Base-by-base conservation (phyloP, 1,140 invertebrate species). In the Trichogramma pretiosum region DNA sequence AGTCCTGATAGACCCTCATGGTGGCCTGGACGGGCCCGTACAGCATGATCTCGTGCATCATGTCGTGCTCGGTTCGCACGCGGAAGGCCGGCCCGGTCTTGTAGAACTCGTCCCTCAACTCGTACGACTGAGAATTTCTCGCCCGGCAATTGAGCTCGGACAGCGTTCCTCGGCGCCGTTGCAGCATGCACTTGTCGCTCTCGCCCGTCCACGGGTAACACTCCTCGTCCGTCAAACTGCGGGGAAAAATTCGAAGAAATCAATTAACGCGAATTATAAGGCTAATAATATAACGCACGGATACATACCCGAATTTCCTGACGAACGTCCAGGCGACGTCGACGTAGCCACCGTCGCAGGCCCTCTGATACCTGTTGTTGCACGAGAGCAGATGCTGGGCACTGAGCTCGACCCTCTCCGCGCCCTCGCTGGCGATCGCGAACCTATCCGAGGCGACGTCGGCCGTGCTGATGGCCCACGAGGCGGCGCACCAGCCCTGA, bases 1-100 rank as follows among this genome's bases (percentile, higher is more conserved):
- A 92, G 62, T 96, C 92, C 50, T 85, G 83, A 57, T 88, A 81
- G 1, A 96, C 87, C 42, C 75, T 78, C 79, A 95, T 89, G 3
- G 87, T 88, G 16, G 92, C 93, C 82, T 95, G 93, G 0, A 95
- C 89, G n/a, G 93, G 92, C 47, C 93, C 93, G 35, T 89, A 93
- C 17, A 79, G 81, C 62, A 83, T 74, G 36, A 96, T 93, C 64
- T 96, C 92, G 52, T 84, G 79, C 88, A 90, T 93, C 48, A 97
- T 95, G 61, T 92, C 89, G 10, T 79, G 77, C 59, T 85, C 82
- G 36, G 79, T 79, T 24, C 77, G 77, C 13, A 95, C 70, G 50
- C 83, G 77, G 71, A 93, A 92, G 8, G 89, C 84, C 0, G 92
- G 91, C 0, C 87, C 88, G 7, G 87, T 83, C 54, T 83, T 82